Conservation (phyloP, 1,140 invertebrate species). For the Macrotrachela quadricornifera region DNA sequence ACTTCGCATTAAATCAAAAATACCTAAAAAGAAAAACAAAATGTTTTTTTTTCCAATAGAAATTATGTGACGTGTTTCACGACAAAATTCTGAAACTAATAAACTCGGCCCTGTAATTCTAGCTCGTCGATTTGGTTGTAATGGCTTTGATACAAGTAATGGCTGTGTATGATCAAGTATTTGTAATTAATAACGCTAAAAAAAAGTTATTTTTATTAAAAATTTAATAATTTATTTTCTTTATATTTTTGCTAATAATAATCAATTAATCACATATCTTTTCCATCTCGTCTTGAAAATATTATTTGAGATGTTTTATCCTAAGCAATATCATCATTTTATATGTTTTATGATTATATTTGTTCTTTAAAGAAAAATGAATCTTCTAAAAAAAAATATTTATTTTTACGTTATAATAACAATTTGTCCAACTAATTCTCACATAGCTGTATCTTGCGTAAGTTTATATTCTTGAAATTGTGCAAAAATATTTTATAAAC, state of each 20-base stretch:
- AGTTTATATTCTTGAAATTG: too few species aligned
- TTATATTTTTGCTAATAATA: slow-evolving; percentile 43
- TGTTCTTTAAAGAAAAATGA: slow-evolving; percentile 4
- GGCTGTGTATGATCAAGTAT: slow-evolving; percentile 58
- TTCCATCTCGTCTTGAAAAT: slow-evolving; percentile 38
- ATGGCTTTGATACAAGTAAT: slow-evolving; percentile 29
- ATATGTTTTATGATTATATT: slow-evolving; percentile 70
- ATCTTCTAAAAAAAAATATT: slow-evolving; percentile 15
- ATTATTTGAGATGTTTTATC: slow-evolving; percentile 39
- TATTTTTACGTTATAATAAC: slow-evolving; percentile 40
- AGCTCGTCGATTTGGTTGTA: slow-evolving; percentile 17
- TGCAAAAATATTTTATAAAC: too few species aligned
- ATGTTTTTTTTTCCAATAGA: not conserved
- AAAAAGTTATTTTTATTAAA: slow-evolving; percentile 34
- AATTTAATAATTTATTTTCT: too few species aligned
- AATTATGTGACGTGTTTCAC: slow-evolving; percentile 4
- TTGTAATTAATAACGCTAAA: slow-evolving; percentile 38
- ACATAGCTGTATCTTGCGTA: too few species aligned
- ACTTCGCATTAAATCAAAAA: slow-evolving; percentile 1
- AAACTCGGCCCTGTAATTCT: slow-evolving; percentile 1
- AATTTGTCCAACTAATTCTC: slow-evolving; percentile 20
- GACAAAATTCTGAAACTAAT: slow-evolving; percentile 8
- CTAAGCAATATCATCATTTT: slow-evolving; percentile 59
- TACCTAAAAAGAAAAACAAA: not conserved
- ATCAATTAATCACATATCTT: slow-evolving; percentile 44